Percentiles rank a stretch among this genome's conserved stretches.
Conservation (phyloP, 2,797 vertebrate species). For the Acropternis orthonyx region DNA sequence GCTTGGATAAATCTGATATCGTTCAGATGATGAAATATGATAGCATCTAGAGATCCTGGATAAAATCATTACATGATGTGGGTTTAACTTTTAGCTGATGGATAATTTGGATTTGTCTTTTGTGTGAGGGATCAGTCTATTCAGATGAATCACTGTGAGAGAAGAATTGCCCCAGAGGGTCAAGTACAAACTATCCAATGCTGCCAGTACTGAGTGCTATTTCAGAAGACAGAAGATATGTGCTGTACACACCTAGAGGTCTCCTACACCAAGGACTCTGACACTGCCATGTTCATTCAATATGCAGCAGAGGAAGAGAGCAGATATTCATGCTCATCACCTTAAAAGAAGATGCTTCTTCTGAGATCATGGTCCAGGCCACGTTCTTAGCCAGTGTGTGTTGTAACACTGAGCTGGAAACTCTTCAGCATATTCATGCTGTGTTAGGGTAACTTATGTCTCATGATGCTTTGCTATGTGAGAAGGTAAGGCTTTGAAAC, state of each 20-base stretch:
- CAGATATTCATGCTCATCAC: background rate
- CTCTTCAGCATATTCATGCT: background rate
- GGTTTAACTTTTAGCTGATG: background rate
- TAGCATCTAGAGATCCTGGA: background rate
- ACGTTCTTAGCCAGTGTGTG: rapidly evolving
- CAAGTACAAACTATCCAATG: background rate
- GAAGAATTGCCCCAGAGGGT: background rate
- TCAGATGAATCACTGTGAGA: background rate
- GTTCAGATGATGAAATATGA: background rate
- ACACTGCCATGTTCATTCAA: background rate
- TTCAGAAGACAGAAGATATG: background rate
- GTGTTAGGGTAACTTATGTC: background rate
- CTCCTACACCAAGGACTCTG: background rate
- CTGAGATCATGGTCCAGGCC: background rate
- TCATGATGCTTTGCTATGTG: background rate
- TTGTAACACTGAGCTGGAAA: background rate
- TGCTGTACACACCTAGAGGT: background rate
- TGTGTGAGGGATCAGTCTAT: background rate
- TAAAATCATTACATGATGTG: background rate
- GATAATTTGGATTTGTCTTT: background rate
- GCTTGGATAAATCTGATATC: background rate
- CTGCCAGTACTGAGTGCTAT: background rate
- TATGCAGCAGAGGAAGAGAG: background rate
- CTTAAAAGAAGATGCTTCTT: background rate
- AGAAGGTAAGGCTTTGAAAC: background rate